These are phyloP conservation scores for Austrolebias charrua DNA, from an alignment of 2,797 vertebrate genomes.

Conservation along the genomic window DNA sequence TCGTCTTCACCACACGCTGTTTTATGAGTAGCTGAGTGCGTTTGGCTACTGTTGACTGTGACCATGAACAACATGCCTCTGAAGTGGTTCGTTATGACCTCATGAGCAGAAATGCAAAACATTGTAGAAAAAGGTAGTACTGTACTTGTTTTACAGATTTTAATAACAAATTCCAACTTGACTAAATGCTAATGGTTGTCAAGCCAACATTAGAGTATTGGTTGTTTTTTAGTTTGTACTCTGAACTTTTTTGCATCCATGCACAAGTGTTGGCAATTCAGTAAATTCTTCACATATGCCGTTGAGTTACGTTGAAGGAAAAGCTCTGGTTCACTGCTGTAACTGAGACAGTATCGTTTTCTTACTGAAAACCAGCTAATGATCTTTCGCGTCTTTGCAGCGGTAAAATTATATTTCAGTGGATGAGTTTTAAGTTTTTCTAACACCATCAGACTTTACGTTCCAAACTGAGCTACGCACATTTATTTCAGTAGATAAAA, in stretches of 20 bases:
- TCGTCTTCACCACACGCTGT: constrained; percentile 31
- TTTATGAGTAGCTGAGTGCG: constrained; percentile 42
- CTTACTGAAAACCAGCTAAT: background rate
- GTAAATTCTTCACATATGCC: constrained; percentile 38
- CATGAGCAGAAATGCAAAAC: constrained; percentile 10
- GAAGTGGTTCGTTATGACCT: constrained; percentile 13
- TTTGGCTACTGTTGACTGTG: constrained; percentile 25
- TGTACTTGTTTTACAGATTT: constrained; percentile 33
- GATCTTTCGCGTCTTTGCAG: background rate
- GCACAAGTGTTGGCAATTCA: constrained; percentile 20
- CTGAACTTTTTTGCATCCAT: constrained; percentile 7
- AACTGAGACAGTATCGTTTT: constrained; percentile 17
- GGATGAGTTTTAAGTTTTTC: constrained; percentile 22
- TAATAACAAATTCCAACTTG: constrained; percentile 20
- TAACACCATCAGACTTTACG: constrained; percentile 45
- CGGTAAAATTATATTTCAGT: constrained; percentile 6
- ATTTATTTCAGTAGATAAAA: constrained; percentile 40
- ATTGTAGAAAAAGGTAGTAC: background rate
- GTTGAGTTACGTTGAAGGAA: constrained; percentile 12
- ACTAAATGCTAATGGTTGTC: constrained; percentile 6
- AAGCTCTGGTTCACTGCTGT: background rate
- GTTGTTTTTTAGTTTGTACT: background rate
- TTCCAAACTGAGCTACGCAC: constrained; percentile 43
- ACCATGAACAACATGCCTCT: constrained; percentile 5
- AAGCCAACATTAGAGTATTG: constrained; percentile 3